Evolutionary conservation across 2,113 vertebrate species (phyloP).

Genomic region (Artemisiospiza belli): DNA sequence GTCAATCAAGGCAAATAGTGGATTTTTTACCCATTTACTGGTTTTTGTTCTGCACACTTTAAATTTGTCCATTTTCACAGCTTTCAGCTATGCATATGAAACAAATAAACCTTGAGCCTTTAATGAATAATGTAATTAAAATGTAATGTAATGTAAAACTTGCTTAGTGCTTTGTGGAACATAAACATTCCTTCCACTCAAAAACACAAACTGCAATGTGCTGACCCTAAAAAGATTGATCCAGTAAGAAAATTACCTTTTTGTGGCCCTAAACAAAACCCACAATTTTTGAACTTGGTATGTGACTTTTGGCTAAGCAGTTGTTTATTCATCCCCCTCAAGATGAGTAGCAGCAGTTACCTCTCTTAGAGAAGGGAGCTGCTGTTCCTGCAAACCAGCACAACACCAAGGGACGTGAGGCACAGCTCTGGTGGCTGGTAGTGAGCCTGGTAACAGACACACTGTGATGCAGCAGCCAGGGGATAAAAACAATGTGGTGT

Average conservation of each 20-base stretch:
- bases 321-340: background rate
- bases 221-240: background rate
- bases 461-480: background rate
- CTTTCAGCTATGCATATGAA: background rate
- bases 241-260: background rate
- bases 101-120: background rate
- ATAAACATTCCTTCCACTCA: background rate
- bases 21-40: background rate
- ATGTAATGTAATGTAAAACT: background rate
- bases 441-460: background rate
- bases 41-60: background rate
- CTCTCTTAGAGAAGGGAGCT: background rate
- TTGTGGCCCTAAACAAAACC: background rate
- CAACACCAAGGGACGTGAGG: fast-evolving
- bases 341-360: background rate
- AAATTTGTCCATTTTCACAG: background rate
- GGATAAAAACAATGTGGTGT: background rate
- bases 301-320: background rate
- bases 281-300: background rate
- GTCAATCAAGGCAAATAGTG: background rate
- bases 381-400: background rate
- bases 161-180: background rate
- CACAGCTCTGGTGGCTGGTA: background rate
- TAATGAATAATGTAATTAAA: background rate
- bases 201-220: background rate